phyloP scores from a whole-genome alignment of 2,113 vertebrate genomes.

The Dipodomys ordii region DNA sequence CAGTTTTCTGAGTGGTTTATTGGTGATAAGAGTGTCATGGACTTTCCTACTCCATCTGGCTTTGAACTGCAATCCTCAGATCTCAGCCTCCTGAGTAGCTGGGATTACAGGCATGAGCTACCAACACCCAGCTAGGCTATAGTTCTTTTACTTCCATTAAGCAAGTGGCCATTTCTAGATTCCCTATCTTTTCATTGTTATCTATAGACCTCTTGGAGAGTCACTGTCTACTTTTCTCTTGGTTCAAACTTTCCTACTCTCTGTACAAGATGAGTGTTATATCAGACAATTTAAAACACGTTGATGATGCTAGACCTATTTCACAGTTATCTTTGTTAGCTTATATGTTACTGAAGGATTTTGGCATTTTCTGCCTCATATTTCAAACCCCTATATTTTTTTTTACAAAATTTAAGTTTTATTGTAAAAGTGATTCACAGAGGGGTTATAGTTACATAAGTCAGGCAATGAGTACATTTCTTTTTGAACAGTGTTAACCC shows the following conservation, averaged over 20 bases:
- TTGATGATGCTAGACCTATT: background rate
- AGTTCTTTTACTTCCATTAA: background rate
- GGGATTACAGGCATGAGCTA: no score
- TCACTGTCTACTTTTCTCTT: background rate
- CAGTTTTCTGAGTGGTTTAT: no score
- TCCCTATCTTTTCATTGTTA: background rate
- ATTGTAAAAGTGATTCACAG: no score
- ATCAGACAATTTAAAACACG: background rate
- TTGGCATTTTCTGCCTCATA: background rate
- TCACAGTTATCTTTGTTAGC: background rate
- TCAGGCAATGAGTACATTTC: no score
- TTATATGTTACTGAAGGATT: constrained; percentile 21
- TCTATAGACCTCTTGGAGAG: background rate
- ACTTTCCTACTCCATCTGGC: no score
- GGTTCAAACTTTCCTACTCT: background rate
- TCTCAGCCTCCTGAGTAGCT: no score
- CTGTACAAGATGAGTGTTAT: background rate
- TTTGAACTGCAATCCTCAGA: no score
- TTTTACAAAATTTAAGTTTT: no score
- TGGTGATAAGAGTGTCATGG: no score
- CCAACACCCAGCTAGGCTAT: no score
- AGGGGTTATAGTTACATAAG: no score
- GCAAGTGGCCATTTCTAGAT: background rate
- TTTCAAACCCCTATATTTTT: background rate
- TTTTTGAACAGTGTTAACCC: no score